phyloP scores from a whole-genome alignment of 2,113 vertebrate genomes.

The Embiotoca jacksoni region DNA sequence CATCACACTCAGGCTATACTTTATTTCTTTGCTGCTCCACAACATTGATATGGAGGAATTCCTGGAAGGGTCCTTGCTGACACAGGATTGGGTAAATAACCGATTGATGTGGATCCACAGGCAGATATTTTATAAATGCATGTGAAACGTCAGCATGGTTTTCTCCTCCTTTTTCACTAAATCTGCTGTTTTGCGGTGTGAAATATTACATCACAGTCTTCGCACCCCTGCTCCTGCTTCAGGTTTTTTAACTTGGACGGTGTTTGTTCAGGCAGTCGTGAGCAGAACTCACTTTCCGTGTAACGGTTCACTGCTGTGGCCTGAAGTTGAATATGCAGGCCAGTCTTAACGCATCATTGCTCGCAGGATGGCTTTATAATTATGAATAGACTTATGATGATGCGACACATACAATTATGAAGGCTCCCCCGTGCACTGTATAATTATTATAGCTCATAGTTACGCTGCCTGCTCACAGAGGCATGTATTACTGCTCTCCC shows the following conservation, averaged over 20 bases:
- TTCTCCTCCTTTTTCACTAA: constrained; percentile 36
- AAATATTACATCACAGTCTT: constrained; percentile 53
- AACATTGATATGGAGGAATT: constrained; percentile 93
- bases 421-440: constrained; percentile 62
- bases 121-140: constrained; percentile 56
- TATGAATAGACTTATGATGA: constrained; percentile 49
- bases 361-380: constrained; percentile 57
- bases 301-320: constrained; percentile 50
- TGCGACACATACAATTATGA: constrained; percentile 56
- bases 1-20: constrained; percentile 93
- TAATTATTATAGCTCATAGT: constrained; percentile 74
- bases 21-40: constrained; percentile 91
- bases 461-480: constrained; percentile 66
- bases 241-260: constrained; percentile 33
- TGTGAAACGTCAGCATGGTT: constrained; percentile 46
- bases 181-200: constrained; percentile 48
- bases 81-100: constrained; percentile 71
- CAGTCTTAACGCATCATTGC: constrained; percentile 43
- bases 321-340: constrained; percentile 28
- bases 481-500: constrained; percentile 69
- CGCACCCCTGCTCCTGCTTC: constrained; percentile 18
- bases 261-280: constrained; percentile 60
- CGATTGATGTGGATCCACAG: constrained; percentile 69
- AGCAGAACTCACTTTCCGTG: constrained; percentile 52
- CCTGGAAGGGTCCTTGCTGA: constrained; percentile 83